Percentiles rank a stretch among this genome's conserved stretches.
phyloP scores from a whole-genome alignment of 2,888 invertebrate species.

The Euphydryas editha region DNA sequence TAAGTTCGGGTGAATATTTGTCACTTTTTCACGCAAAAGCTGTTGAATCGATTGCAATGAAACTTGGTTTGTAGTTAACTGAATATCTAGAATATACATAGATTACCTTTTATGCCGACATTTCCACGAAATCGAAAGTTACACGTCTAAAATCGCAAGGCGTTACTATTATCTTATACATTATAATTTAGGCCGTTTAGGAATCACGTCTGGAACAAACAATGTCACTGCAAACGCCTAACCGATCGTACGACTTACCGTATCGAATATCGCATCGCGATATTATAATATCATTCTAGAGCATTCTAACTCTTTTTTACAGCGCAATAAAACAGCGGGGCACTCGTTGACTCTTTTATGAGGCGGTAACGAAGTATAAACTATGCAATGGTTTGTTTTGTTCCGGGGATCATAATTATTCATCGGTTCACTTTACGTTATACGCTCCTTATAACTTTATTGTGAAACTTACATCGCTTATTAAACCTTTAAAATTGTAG shows the following conservation, averaged over 20 bases:
- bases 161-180: too few relatives aligned
- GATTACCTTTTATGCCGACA: too few relatives aligned
- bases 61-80: too few relatives aligned
- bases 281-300: constrained; percentile 20
- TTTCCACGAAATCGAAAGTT: too few relatives aligned
- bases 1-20: too few relatives aligned
- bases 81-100: too few relatives aligned
- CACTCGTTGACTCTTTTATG: constrained; percentile 50
- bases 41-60: too few relatives aligned
- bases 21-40: too few relatives aligned
- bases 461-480: constrained; percentile 4
- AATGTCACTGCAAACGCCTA: background rate
- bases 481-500: constrained; percentile 17
- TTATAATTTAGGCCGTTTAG: too few relatives aligned
- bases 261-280: constrained; percentile 25
- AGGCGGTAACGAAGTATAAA: constrained; percentile 50
- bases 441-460: constrained; percentile 21
- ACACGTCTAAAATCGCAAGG: too few relatives aligned
- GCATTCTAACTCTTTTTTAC: constrained; percentile 50
- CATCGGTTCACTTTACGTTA: constrained; percentile 36
- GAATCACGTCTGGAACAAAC: too few relatives aligned
- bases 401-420: constrained; percentile 41
- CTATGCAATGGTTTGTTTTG: constrained; percentile 46
- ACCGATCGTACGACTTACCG: background rate
- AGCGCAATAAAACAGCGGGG: constrained; percentile 48